A percentile compares a stretch with the other conserved stretches of the same genome.
phyloP scores from a whole-genome alignment of 2,888 invertebrate species.

The Emesis furor region DNA sequence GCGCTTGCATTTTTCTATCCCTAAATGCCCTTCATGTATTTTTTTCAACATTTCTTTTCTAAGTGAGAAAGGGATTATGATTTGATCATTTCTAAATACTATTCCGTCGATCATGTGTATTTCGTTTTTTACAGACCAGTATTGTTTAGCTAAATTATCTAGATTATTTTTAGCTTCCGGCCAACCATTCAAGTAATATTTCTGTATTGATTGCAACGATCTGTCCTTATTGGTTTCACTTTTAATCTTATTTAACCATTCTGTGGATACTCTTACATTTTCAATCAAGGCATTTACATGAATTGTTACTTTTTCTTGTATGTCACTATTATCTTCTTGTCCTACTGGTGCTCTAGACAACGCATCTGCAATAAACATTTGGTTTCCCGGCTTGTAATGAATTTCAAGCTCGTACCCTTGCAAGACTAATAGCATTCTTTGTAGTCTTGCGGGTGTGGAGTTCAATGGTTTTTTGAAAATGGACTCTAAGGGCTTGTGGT shows the following conservation, averaged over 20 bases:
- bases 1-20: slow-evolving; percentile 31
- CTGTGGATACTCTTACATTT: not conserved
- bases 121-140: slow-evolving; percentile 46
- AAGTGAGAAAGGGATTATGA: slow-evolving; percentile 35
- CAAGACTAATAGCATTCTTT: slow-evolving; percentile 50
- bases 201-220: slow-evolving; percentile 8
- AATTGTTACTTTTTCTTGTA: slow-evolving; percentile 23
- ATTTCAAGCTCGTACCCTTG: slow-evolving; percentile 38
- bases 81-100: slow-evolving; percentile 7
- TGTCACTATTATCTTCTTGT: slow-evolving; percentile 27
- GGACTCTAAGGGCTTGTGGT: slow-evolving; percentile 50
- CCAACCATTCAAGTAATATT: slow-evolving; percentile 41
- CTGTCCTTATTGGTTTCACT: not conserved
- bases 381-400: slow-evolving; percentile 47
- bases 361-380: slow-evolving; percentile 51
- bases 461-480: slow-evolving; percentile 50
- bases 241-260: not conserved
- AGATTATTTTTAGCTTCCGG: slow-evolving; percentile 42
- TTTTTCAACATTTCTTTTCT: slow-evolving; percentile 26
- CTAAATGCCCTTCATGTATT: not conserved
- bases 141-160: slow-evolving; percentile 34
- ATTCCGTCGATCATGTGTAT: slow-evolving; percentile 15
- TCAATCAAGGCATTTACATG: not conserved
- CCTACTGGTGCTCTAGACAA: slow-evolving; percentile 54
- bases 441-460: slow-evolving; percentile 28